Base-by-base conservation (phyloP, 2,113 vertebrate species). In the Clarias magur region DNA sequence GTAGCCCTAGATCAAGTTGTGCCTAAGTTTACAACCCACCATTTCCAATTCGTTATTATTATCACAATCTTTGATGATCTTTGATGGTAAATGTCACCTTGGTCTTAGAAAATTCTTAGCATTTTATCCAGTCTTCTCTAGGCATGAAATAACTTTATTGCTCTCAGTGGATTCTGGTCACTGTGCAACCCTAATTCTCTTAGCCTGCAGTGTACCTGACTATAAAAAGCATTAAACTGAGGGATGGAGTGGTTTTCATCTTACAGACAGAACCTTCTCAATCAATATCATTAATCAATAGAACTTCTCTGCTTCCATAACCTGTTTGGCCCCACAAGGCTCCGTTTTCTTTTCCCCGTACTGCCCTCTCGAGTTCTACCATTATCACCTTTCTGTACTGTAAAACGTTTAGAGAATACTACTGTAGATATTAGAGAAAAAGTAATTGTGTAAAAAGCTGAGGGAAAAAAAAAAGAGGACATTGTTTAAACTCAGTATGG, bases 201-300 rank as follows among this genome's bases (percentile, higher is more conserved):
- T 80, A 80, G 16, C 57, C 16, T 3, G 6, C 54, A 59, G 16
- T 21, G 76, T 80, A 80, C n/a, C 54, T 80, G n/a, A 10, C 53
- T 80, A 57, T 80, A 30, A 80, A 80, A 80, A 59, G 8, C 76
- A 57, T 80, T 30, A 34, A 19, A 59, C 16, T 57, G 53, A 57
- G n/a, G 54, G 15, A 80, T 59, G 54, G 76, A 30, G 76, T 79
- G 15, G 25, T 79, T 79, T 80, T 80, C n/a, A 30, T 80, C 54
- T 30, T 56, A 57, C 76, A 80, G 54, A 34, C 76, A 27, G 16
- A 57, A 57, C n/a, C 53, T n/a, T 54, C 48, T 19, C 27, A 59
- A 80, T 80, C 76, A 80, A 80, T 80, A 80, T 19, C 76, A 27
- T n/a, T 79, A 30, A 79, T 79, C 76, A 30, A 27, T 79, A 79